Base-by-base conservation (phyloP, 2,888 invertebrate species). In the Zonitis immaculata region DNA sequence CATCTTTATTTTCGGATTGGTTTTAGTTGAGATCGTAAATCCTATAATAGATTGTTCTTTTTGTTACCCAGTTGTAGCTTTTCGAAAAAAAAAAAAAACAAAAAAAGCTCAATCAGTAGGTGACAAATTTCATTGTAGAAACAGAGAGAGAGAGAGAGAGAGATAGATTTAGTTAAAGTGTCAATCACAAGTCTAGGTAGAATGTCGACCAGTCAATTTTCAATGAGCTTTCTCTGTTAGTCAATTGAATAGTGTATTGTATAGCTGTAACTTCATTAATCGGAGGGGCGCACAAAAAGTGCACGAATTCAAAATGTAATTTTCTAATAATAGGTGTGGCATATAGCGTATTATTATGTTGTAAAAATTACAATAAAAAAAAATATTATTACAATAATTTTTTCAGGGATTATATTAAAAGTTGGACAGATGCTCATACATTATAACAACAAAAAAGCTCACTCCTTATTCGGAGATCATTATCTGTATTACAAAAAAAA, bases 121-220 rank as follows among this genome's bases (percentile, higher is more conserved):
- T 64, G 66, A 64, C 66, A 65, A 67, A 66, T 65, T 65, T 66
- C 61, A 66, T 61, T 62, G 62, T 63, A 47, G 48, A 61, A 47
- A 54, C 57, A 61, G 64, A 61, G 60, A 61, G 61, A 57, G 56
- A n/a, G n/a, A n/a, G n/a, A n/a, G n/a, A n/a, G n/a, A n/a, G n/a
- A n/a, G n/a, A n/a, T n/a, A n/a, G n/a, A n/a, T n/a, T n/a, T 62
- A 62, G 67, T 69, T 66, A 68, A 68, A 66, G 64, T 67, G 67
- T 69, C 68, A 68, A 65, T 67, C 67, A 66, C 65, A 56, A 63
- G 58, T 62, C 52, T 47, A 58, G 51, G n/a, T n/a, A n/a, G n/a
- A 39, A 51, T 54, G 57, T 52, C 48, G 57, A 43, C 61, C 60
- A 64, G 56, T 27, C 14, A 35, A 44, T 22, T 27, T 16, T 44